These are phyloP conservation scores for Caligus rogercresseyi DNA, from an alignment of 1,140 invertebrate genomes.

Conservation along the genomic window DNA sequence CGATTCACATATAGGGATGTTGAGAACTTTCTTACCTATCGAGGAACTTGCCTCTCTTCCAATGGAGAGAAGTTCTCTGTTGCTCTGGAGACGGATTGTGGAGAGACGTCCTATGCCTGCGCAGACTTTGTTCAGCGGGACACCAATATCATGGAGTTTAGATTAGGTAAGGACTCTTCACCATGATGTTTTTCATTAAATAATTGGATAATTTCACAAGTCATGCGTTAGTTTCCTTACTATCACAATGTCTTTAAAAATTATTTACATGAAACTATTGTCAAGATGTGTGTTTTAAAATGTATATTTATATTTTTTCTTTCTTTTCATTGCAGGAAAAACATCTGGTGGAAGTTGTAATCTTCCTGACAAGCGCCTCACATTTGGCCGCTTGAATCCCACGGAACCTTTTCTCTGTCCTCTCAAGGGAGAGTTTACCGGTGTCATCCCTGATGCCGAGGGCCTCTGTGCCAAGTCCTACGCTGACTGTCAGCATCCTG, in stretches of 20 bases:
- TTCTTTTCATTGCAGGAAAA: not conserved
- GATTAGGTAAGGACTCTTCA: conserved; percentile 32
- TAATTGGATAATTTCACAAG: too few relatives aligned
- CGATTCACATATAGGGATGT: conserved; percentile 44
- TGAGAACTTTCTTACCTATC: conserved; percentile 41
- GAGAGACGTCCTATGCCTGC: conserved; percentile 36
- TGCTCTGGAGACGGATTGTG: conserved; percentile 35
- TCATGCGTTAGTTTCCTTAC: too few relatives aligned
- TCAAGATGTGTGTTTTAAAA: too few relatives aligned
- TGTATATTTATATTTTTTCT: conserved; percentile 18
- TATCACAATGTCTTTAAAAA: too few relatives aligned
- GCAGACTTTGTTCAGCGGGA: conserved; percentile 42
- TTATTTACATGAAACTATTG: too few relatives aligned
- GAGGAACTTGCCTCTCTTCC: conserved; percentile 30
- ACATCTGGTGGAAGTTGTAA: not conserved
- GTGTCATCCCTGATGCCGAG: conserved; percentile 43
- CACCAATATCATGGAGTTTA: conserved; percentile 46
- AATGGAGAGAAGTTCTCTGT: conserved; percentile 33
- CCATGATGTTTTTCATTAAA: too few relatives aligned
- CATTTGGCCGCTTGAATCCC: not conserved
- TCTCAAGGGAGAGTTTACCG: conserved; percentile 46
- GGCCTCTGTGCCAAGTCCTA: conserved; percentile 47
- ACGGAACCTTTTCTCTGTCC: conserved; percentile 38
- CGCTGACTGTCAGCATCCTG: conserved; percentile 46
- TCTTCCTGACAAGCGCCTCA: conserved; percentile 5